These are phyloP conservation scores for Platichthys stellatus DNA, from an alignment of 2,113 vertebrate species.

Conservation along the genomic window DNA sequence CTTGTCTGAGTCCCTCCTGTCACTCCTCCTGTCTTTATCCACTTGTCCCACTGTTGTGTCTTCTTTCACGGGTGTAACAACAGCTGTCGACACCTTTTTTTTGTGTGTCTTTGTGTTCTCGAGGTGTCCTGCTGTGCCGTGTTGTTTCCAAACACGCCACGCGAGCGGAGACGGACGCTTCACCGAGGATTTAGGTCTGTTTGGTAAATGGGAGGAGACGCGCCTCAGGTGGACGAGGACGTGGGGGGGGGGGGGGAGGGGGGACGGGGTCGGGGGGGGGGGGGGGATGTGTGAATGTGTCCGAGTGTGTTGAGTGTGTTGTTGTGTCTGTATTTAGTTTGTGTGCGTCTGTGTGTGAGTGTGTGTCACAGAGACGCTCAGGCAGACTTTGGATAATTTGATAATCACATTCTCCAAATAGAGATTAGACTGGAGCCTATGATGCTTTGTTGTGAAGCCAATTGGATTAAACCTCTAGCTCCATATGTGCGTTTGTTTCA, in stretches of 20 bases:
- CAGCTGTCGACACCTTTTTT: neutral
- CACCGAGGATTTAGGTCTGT: neutral
- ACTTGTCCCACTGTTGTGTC: neutral
- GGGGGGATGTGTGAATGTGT: neutral
- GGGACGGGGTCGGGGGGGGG: too few relatives aligned
- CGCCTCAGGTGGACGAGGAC: conserved; percentile 46
- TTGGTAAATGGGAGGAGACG: conserved; percentile 21
- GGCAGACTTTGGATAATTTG: conserved; percentile 37
- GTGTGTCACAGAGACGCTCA: conserved; percentile 3
- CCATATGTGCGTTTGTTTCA: conserved; percentile 38
- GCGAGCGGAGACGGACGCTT: conserved; percentile 9
- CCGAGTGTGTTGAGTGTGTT: neutral
- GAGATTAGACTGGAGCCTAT: conserved; percentile 17
- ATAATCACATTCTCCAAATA: conserved; percentile 42
- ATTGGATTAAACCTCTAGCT: conserved; percentile 48
- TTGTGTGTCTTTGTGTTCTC: neutral
- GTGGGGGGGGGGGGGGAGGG: conserved; percentile 24
- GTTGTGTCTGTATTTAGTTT: neutral
- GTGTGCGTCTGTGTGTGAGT: neutral
- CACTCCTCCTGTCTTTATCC: neutral
- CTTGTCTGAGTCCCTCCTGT: neutral
- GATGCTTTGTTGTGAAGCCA: conserved; percentile 17
- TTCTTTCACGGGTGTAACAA: neutral
- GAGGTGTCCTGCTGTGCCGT: neutral
- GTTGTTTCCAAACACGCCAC: conserved; percentile 41